phyloP scores from a whole-genome alignment of 2,888 invertebrate genomes.

The Heteromurus nitidus region DNA sequence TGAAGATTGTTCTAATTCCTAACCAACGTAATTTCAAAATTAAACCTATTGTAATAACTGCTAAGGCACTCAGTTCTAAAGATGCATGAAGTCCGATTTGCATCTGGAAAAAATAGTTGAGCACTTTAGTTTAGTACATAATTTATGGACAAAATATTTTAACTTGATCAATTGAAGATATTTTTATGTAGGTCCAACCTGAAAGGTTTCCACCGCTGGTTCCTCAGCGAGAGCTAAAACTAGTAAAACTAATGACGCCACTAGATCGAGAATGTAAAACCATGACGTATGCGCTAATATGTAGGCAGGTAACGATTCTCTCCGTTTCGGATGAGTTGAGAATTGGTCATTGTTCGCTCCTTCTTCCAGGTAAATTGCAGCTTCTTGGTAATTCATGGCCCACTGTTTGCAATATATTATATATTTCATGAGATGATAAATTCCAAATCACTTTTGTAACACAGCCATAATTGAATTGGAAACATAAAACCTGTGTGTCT shows the following conservation, averaged over 20 bases:
- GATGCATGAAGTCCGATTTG: conserved; percentile 88
- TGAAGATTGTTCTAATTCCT: conserved; percentile 87
- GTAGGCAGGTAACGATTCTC: conserved; percentile 89
- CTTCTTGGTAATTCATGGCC: conserved; percentile 89
- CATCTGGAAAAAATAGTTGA: conserved; percentile 77
- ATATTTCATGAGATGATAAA: background rate
- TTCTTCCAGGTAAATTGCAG: conserved; percentile 92
- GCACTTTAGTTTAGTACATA: conserved; percentile 10
- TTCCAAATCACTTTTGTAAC: background rate
- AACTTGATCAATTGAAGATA: background rate
- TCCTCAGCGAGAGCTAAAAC: conserved; percentile 87
- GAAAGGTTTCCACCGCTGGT: conserved; percentile 85
- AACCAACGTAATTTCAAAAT: conserved; percentile 90
- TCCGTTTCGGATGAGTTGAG: conserved; percentile 89
- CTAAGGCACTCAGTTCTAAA: conserved; percentile 85
- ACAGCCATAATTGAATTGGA: no score
- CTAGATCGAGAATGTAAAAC: conserved; percentile 88
- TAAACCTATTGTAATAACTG: conserved; percentile 86
- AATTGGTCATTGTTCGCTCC: conserved; percentile 94
- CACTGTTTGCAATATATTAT: no score
- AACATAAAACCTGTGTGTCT: conserved; percentile 67
- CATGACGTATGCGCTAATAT: conserved; percentile 90
- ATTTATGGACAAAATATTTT: background rate
- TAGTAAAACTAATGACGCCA: conserved; percentile 85
- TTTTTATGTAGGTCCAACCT: no score